Conservation (phyloP, 1,140 invertebrate species). For the Ephestia elutella region DNA sequence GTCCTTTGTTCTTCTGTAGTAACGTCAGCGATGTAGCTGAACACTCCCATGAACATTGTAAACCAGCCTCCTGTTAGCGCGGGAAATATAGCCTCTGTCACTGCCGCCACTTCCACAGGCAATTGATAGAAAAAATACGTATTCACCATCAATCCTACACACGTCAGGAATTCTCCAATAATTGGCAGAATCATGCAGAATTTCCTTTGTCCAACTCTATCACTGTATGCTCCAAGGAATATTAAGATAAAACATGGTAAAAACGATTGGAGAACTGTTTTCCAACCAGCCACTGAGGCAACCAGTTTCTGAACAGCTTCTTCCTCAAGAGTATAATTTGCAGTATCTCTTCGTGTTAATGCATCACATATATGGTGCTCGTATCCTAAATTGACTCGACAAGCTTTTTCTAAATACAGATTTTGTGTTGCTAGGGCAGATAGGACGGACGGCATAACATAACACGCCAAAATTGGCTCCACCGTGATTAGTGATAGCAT, state of each 20-base stretch:
- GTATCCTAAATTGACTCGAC: slow-evolving; percentile 84
- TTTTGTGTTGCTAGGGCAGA: slow-evolving; percentile 87
- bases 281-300: slow-evolving; percentile 86
- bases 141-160: slow-evolving; percentile 84
- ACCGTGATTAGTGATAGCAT: slow-evolving; percentile 83
- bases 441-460: slow-evolving; percentile 86
- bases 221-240: slow-evolving; percentile 87
- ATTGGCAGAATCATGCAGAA: slow-evolving; percentile 89
- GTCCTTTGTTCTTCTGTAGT: slow-evolving; percentile 87
- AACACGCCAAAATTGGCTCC: slow-evolving; percentile 85
- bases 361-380: slow-evolving; percentile 82
- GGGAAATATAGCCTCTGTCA: slow-evolving; percentile 85
- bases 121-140: slow-evolving; percentile 85
- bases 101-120: slow-evolving; percentile 85
- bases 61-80: slow-evolving; percentile 89
- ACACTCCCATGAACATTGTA: slow-evolving; percentile 91
- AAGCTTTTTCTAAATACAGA: slow-evolving; percentile 88
- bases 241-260: slow-evolving; percentile 84
- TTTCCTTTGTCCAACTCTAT: slow-evolving; percentile 83
- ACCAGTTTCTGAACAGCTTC: slow-evolving; percentile 84
- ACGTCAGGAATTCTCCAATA: slow-evolving; percentile 85
- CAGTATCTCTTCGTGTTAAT: slow-evolving; percentile 79
- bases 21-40: slow-evolving; percentile 91
- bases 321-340: slow-evolving; percentile 82
- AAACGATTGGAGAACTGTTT: slow-evolving; percentile 84